Evolutionary conservation across 2,888 invertebrate species (phyloP).

Genomic region (Heliconius sara): DNA sequence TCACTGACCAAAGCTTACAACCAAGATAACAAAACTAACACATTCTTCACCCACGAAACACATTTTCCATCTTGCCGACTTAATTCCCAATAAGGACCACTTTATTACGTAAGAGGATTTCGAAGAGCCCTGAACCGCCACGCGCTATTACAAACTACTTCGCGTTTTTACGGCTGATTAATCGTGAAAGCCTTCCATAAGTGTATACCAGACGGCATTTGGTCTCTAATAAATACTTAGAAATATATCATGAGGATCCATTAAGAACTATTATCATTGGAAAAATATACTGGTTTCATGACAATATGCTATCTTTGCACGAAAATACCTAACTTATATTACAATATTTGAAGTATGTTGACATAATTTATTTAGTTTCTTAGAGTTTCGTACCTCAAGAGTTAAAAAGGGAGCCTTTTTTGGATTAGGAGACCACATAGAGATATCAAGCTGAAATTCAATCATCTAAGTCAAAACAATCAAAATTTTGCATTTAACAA

Average conservation of each 20-base stretch:
- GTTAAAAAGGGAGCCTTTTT: too few species aligned
- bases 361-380: too few species aligned
- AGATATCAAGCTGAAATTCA: too few species aligned
- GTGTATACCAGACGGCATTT: slow-evolving; percentile 43
- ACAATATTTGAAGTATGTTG: too few species aligned
- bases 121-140: slow-evolving; percentile 34
- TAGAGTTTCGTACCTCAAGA: too few species aligned
- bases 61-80: neutral
- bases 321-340: too few species aligned
- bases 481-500: too few species aligned
- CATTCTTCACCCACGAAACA: neutral
- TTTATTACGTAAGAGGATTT: slow-evolving; percentile 44
- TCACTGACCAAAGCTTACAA: slow-evolving; percentile 14
- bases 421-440: too few species aligned
- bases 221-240: slow-evolving; percentile 39
- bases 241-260: slow-evolving; percentile 28
- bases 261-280: slow-evolving; percentile 18
- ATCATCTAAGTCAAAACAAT: too few species aligned
- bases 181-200: slow-evolving; percentile 43
- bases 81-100: slow-evolving; percentile 10
- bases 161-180: slow-evolving; percentile 48
- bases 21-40: neutral
- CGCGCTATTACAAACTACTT: slow-evolving; percentile 40
- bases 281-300: neutral
- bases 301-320: too few species aligned